Evolutionary conservation across 1,140 invertebrate genomes (phyloP), one percentile per base, ranked within the genome.

Genomic region (Danaus plexippus): DNA sequence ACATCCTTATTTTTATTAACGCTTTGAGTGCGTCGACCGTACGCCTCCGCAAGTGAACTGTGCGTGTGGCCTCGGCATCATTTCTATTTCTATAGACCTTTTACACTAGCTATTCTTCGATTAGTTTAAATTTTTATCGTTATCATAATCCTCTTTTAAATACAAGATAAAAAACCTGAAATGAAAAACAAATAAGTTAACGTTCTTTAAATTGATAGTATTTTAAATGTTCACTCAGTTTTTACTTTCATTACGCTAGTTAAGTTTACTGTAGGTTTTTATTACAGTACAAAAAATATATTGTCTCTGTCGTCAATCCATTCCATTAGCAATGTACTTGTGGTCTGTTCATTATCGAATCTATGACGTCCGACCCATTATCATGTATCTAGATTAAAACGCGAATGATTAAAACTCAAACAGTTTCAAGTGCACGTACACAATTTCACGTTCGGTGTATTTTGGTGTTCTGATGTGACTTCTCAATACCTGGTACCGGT

Each of bases 1-100:
- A 83, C 83, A 86, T 86, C 81, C 81, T 85, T 85, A 83, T 86
- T 86, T 86, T 82, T 86, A 86, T 80, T 85, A 74, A 69, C 71
- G 69, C 63, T 74, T 57, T 64, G 79, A 81, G 80, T 83, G 73
- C 81, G 77, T 67, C 80, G 81, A 87, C 80, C 79, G 80, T 67
- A 55, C 73, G 67, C 71, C 71, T 73, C 71, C 75, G 69, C 75
- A 68, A 49, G 52, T 63, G 66, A 77, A 71, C 74, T 74, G 72
- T 81, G 79, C 77, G 80, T 82, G 80, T 80, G 80, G 79, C 80
- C 80, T 83, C 78, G 73, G 65, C 62, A 57, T 70, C 67, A 61
- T 67, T 72, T 77, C 72, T 81, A 79, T 80, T 78, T 83, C 61
- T 64, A 69, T 69, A 61, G 54, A 55, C 69, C 61, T 71, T 63